Evolutionary conservation across 2,797 vertebrate species (phyloP).

Genomic region (Tachyglossus aculeatus): DNA sequence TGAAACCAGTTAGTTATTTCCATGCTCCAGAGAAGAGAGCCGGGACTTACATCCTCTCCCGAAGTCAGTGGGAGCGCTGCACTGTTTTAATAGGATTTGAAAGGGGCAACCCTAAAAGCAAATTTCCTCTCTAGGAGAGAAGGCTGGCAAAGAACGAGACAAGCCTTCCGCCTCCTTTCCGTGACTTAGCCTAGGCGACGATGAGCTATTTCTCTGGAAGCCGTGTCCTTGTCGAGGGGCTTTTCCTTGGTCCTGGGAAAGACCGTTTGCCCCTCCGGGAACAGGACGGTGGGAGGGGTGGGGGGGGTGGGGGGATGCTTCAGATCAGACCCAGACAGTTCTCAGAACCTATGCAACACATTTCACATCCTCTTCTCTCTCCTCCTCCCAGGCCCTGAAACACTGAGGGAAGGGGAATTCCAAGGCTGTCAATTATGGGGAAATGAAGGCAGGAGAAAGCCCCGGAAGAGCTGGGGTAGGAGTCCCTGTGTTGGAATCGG

Average conservation of each 20-base stretch:
- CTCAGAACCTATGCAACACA: neutral
- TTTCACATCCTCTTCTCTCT: neutral
- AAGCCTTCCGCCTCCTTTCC: too few relatives aligned
- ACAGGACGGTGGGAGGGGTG: too few relatives aligned
- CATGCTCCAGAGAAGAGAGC: neutral
- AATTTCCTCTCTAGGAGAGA: too few relatives aligned
- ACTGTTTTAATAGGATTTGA: too few relatives aligned
- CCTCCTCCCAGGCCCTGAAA: neutral
- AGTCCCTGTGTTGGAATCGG: neutral
- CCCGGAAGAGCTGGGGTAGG: neutral
- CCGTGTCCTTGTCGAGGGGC: too few relatives aligned
- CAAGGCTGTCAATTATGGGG: neutral
- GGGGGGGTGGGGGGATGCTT: neutral
- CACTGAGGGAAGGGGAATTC: neutral
- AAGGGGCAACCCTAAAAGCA: too few relatives aligned
- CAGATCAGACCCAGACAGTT: neutral
- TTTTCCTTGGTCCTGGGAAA: too few relatives aligned
- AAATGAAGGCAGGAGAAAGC: neutral
- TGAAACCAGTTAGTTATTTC: constrained; percentile 33
- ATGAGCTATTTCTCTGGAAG: too few relatives aligned
- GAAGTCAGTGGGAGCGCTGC: too few relatives aligned
- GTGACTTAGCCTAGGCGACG: too few relatives aligned
- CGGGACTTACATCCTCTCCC: neutral
- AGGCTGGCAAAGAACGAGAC: too few relatives aligned
- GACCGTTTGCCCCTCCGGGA: too few relatives aligned